phyloP scores from a whole-genome alignment of 2,113 vertebrate genomes.

The Hepsetus odoe region DNA sequence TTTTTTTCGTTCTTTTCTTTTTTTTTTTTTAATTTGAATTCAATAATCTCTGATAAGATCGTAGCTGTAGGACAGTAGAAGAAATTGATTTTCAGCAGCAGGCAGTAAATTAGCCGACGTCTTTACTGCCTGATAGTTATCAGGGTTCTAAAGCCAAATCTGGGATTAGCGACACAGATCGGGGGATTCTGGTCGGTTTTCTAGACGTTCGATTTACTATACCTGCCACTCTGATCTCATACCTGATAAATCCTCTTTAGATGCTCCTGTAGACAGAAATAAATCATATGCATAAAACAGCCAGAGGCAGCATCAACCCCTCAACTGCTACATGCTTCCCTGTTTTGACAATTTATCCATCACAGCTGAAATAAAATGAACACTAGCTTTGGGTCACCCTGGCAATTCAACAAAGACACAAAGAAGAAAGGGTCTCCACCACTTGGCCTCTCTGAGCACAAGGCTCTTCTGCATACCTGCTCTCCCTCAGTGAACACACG shows the following conservation, averaged over 20 bases:
- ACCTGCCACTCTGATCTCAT: slow-evolving; percentile 77
- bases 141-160: slow-evolving; percentile 7
- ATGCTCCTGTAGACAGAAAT: slow-evolving; percentile 79
- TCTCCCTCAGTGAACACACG: slow-evolving; percentile 90
- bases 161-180: slow-evolving; percentile 38
- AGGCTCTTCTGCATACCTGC: slow-evolving; percentile 79
- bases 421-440: not conserved
- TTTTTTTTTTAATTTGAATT: slow-evolving; percentile 55
- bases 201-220: slow-evolving; percentile 62
- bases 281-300: slow-evolving; percentile 69
- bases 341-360: not conserved
- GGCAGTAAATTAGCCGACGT: slow-evolving; percentile 54
- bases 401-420: slow-evolving; percentile 8
- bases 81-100: slow-evolving; percentile 55
- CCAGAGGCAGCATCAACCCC: slow-evolving; percentile 30
- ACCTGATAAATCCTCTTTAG: slow-evolving; percentile 84
- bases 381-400: slow-evolving; percentile 11
- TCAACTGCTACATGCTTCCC: slow-evolving; percentile 19
- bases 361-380: slow-evolving; percentile 19
- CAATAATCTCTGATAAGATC: slow-evolving; percentile 68
- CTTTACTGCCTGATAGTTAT: slow-evolving; percentile 22
- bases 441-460: not conserved
- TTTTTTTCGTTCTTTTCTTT: slow-evolving; percentile 10
- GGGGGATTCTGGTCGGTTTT: slow-evolving; percentile 30
- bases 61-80: slow-evolving; percentile 61